phyloP scores from a whole-genome alignment of 2,888 invertebrate genomes.

The Ametastegia equiseti region DNA sequence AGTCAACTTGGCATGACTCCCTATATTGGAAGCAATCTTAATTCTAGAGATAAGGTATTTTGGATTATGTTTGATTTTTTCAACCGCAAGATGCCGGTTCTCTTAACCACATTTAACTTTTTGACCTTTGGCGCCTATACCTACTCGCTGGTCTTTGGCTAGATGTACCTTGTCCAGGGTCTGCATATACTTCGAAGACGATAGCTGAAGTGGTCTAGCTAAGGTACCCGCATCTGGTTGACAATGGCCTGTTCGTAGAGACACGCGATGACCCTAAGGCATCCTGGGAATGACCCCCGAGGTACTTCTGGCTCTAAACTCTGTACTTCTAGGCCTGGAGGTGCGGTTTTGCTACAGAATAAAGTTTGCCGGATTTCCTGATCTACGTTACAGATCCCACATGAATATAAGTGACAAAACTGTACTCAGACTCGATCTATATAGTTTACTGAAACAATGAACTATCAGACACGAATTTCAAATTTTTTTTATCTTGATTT shows the following conservation, averaged over 20 bases:
- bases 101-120: not conserved
- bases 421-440: not conserved
- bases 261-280: slow-evolving; percentile 69
- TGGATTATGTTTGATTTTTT: too few relatives aligned
- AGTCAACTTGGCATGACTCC: too few relatives aligned
- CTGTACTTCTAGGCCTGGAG: not conserved
- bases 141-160: not conserved
- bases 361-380: slow-evolving; percentile 31
- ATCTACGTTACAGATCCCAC: not conserved
- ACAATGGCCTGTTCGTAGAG: slow-evolving; percentile 27
- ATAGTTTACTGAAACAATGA: not conserved
- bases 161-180: not conserved
- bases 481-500: not conserved
- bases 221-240: slow-evolving; percentile 6
- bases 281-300: slow-evolving; percentile 66
- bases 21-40: too few relatives aligned
- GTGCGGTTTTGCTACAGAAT: not conserved
- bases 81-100: too few relatives aligned
- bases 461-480: not conserved
- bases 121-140: not conserved
- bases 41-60: too few relatives aligned
- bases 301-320: slow-evolving; percentile 35
- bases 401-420: not conserved
- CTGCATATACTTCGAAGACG: not conserved
- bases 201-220: slow-evolving; percentile 18